Percentiles rank a stretch among this genome's conserved stretches.
Evolutionary conservation across 30 jellyfish, hydroid and myxozoan species (phyloP).

Genomic region (Cassiopea xamachana): DNA sequence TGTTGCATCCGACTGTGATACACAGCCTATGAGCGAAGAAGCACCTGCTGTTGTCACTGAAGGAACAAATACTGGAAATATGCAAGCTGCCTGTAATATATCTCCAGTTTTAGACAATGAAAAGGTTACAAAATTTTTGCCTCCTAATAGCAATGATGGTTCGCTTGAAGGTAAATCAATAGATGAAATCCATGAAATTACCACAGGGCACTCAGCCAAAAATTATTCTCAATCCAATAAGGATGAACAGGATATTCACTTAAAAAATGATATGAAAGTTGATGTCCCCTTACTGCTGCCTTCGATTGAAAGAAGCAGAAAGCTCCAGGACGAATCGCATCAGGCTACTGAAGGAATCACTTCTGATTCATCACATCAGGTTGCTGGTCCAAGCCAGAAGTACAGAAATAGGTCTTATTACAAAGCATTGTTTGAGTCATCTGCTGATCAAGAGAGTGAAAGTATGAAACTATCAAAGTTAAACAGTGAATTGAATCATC

Average conservation of each 20-base stretch:
- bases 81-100: constrained; percentile 22
- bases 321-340: not conserved
- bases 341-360: not conserved
- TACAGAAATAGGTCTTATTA: constrained; percentile 62
- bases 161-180: not conserved
- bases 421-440: constrained; percentile 45
- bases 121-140: constrained; percentile 8
- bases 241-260: not conserved
- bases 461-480: constrained; percentile 33
- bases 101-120: constrained; percentile 48
- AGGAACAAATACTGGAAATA: not conserved
- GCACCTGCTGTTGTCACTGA: not conserved
- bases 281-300: not conserved
- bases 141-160: not conserved
- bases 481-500: constrained; percentile 5
- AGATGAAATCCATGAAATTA: not conserved
- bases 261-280: not conserved
- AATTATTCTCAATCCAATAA: not conserved
- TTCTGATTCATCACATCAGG: not conserved
- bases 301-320: not conserved
- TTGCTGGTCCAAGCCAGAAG: not conserved
- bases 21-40: not conserved
- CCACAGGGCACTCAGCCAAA: not conserved
- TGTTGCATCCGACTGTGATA: not conserved
- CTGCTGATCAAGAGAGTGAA: constrained; percentile 19